Base-by-base conservation (phyloP, 2,888 invertebrate species). In the Erynnis tages region DNA sequence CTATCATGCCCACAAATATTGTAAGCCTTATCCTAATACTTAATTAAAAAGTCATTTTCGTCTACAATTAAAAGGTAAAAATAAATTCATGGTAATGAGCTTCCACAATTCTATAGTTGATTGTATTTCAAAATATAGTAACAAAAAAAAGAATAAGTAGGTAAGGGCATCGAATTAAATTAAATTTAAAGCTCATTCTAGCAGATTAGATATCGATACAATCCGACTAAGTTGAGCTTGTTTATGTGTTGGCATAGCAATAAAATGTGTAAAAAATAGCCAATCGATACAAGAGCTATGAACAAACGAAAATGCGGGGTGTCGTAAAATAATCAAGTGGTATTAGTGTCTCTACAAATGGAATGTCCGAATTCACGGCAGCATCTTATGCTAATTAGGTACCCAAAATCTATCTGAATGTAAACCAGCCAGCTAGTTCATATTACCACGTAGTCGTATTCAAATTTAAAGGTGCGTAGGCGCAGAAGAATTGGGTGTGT, bases 401-500 rank as follows among this genome's bases (percentile, higher is more conserved):
- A 65, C 65, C 60, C 57, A 63, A 63, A 65, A 65, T 61, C 62
- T 61, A 65, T 66, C 67, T 69, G 63, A 61, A 53, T 67, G 57
- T 66, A 64, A 70, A 70, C 66, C 14, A 19, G 14, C 27, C 62
- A 70, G 71, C 54, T 56, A 60, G 71, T 76, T 82, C 71, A 74
- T 74, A 77, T 78, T 80, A 73, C 65, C 48, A 53, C 59, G 52
- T 61, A 65, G 73, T 71, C 71, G 76, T 73, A 73, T 71, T 78
- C 71, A 73, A 79, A 76, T 82, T 76, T 79, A 75, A 70, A 78
- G 65, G 60, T 61, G 82, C 79, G 88, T 87, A 75, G 87, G 87
- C 75, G 83, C 73, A 64, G 57, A 68, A 64, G 81, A 84, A 82
- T 80, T 82, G 76, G 74, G 61, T 64, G 66, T 76, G 67, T 76